Conservation (phyloP, 64 coral and sea anemone species). For the Montipora cactus region DNA sequence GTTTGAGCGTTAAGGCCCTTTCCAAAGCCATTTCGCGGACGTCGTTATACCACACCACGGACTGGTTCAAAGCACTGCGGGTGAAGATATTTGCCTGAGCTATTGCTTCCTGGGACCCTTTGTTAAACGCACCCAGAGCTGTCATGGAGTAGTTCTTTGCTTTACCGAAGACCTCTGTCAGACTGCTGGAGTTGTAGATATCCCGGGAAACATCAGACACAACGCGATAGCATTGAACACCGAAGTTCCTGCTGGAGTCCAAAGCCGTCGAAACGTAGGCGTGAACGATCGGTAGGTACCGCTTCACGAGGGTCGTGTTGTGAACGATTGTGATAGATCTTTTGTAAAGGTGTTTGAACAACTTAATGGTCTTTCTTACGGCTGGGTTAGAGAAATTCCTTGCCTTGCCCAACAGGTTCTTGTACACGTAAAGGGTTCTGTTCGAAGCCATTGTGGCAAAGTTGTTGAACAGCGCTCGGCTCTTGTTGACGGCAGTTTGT, state of each 20-base stretch:
- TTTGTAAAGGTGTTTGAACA: slow-evolving; percentile 59
- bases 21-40: slow-evolving; percentile 43
- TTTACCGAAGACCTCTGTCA: slow-evolving; percentile 57
- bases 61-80: slow-evolving; percentile 50
- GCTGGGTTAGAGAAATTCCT: slow-evolving; percentile 40
- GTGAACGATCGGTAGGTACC: slow-evolving; percentile 46
- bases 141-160: slow-evolving; percentile 27
- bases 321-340: slow-evolving; percentile 26
- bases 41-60: slow-evolving; percentile 48
- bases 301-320: slow-evolving; percentile 66
- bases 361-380: slow-evolving; percentile 33
- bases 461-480: slow-evolving; percentile 53
- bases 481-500: slow-evolving; percentile 48
- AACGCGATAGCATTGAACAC: slow-evolving; percentile 25
- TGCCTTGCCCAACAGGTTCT: slow-evolving; percentile 13
- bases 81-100: slow-evolving; percentile 45
- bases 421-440: slow-evolving; percentile 21
- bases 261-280: slow-evolving; percentile 27
- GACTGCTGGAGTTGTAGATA: slow-evolving; percentile 75
- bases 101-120: slow-evolving; percentile 60
- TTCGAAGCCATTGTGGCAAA: slow-evolving; percentile 52
- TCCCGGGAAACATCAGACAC: slow-evolving; percentile 65
- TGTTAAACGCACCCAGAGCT: slow-evolving; percentile 56
- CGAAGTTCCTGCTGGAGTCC: slow-evolving; percentile 60
- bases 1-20: slow-evolving; percentile 24